Conservation (phyloP, 1,140 invertebrate genomes). For the Nebria ingens region DNA sequence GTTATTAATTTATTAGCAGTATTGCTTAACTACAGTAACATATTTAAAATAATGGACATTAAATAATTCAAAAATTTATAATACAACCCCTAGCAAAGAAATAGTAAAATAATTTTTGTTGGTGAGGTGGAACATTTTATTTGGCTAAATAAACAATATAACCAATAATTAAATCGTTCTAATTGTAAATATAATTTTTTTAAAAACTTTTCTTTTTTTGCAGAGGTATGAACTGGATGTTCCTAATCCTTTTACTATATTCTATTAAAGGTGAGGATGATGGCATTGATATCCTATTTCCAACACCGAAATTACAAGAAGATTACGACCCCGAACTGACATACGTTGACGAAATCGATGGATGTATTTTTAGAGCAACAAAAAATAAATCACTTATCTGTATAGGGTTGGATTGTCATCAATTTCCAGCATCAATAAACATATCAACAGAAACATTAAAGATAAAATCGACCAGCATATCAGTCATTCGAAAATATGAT, state of each 20-base stretch:
- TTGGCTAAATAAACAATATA: too few species aligned
- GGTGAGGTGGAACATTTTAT: too few species aligned
- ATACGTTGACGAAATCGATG: background rate
- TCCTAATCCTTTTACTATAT: background rate
- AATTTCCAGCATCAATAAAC: background rate
- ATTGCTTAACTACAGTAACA: too few species aligned
- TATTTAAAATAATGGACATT: too few species aligned
- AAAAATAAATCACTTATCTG: background rate
- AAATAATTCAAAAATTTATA: too few species aligned
- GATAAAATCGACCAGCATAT: background rate
- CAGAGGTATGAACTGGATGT: background rate
- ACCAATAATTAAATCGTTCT: too few species aligned
- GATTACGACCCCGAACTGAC: background rate
- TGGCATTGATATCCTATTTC: background rate
- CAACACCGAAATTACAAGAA: background rate
- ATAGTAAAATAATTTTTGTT: too few species aligned
- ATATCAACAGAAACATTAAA: background rate
- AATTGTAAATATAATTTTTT: background rate
- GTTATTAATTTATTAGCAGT: too few species aligned
- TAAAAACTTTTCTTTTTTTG: background rate
- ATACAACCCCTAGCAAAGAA: too few species aligned
- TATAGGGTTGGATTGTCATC: background rate
- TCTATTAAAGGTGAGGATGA: background rate
- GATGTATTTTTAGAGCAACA: background rate
- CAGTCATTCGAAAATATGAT: background rate